Evolutionary conservation across 1,140 invertebrate genomes (phyloP).

Genomic region (Calycopis cecrops): DNA sequence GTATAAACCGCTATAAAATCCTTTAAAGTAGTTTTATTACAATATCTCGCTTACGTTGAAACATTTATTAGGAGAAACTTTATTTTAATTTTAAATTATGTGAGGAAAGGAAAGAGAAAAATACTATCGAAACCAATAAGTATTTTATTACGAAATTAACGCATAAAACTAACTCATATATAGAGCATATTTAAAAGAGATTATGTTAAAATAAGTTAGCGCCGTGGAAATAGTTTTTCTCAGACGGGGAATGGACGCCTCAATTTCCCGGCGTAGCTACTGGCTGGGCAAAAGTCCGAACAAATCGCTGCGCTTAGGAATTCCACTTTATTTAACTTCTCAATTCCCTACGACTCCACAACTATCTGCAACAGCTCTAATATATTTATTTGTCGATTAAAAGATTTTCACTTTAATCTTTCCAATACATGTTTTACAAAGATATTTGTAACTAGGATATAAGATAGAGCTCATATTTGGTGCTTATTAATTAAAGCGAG

Average conservation of each 20-base stretch:
- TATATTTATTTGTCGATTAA: constrained; percentile 19
- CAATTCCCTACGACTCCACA: constrained; percentile 34
- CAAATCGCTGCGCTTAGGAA: constrained; percentile 30
- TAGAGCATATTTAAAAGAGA: neutral
- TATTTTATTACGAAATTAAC: too few species aligned
- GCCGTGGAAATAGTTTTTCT: constrained; percentile 30
- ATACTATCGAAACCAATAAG: too few species aligned
- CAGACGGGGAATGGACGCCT: constrained; percentile 30
- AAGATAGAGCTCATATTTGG: neutral
- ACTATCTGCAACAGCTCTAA: constrained; percentile 28
- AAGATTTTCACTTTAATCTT: neutral
- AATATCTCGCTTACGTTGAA: too few species aligned
- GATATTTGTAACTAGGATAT: neutral
- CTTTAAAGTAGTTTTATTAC: too few species aligned
- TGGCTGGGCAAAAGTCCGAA: constrained; percentile 25
- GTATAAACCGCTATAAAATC: too few species aligned
- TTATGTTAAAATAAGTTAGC: constrained; percentile 15
- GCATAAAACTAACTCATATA: too few species aligned
- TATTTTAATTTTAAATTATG: too few species aligned
- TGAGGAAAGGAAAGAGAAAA: too few species aligned
- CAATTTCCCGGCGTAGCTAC: constrained; percentile 28
- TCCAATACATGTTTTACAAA: too few species aligned
- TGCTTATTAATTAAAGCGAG: too few species aligned
- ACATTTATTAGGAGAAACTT: too few species aligned
- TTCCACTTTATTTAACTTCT: constrained; percentile 45